A percentile compares a stretch with the other conserved stretches of the same genome.
These are phyloP conservation scores for Dasyprocta punctata DNA, from an alignment of 2,113 vertebrate species.

Conservation along the genomic window DNA sequence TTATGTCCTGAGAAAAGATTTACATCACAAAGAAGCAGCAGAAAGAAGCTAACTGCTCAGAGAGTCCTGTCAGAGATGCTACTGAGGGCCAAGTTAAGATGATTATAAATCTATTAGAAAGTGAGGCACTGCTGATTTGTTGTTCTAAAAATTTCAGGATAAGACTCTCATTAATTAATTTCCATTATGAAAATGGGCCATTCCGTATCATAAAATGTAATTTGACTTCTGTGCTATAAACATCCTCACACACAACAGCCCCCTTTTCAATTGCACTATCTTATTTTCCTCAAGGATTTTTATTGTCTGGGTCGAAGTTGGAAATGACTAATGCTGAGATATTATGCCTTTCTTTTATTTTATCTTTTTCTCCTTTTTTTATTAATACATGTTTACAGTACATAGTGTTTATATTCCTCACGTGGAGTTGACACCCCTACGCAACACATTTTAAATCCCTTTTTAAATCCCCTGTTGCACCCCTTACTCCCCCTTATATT, in stretches of 20 bases:
- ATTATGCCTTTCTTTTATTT: neutral
- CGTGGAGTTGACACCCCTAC: too few relatives aligned
- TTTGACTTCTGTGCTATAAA: neutral
- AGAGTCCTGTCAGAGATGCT: neutral
- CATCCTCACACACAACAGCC: neutral
- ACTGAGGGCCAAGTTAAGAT: neutral
- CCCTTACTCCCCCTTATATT: neutral
- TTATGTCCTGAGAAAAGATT: slow-evolving; percentile 56
- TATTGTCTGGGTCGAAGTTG: neutral
- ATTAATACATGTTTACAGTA: neutral
- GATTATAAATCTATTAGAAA: slow-evolving; percentile 52
- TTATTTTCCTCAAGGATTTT: neutral
- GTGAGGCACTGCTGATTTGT: neutral
- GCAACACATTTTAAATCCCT: neutral
- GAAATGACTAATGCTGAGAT: neutral
- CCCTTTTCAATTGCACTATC: neutral
- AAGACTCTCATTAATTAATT: neutral
- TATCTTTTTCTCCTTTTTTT: neutral
- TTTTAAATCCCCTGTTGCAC: neutral
- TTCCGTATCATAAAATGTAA: neutral
- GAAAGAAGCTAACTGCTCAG: slow-evolving; percentile 25
- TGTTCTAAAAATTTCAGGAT: slow-evolving; percentile 25
- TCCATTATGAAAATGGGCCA: neutral
- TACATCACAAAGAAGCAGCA: slow-evolving; percentile 52
- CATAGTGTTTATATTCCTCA: neutral